These are phyloP conservation scores for Epistrophe grossulariae DNA, from an alignment of 2,888 invertebrate species.

Conservation along the genomic window DNA sequence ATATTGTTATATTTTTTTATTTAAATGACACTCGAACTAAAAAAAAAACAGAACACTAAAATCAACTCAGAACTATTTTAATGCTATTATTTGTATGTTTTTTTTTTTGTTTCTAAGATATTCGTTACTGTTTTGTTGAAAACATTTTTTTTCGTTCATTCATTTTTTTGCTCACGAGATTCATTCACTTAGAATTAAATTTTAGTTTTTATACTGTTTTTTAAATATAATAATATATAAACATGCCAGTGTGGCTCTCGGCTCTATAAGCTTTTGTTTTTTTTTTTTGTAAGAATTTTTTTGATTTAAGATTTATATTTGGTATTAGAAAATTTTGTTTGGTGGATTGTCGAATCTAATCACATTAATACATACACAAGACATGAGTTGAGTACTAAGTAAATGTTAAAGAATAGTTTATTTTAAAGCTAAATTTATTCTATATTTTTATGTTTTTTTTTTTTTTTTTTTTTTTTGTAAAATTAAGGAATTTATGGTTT, in stretches of 20 bases:
- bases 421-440: constrained; percentile 47
- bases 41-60: not conserved
- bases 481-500: constrained; percentile 44
- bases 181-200: constrained; percentile 46
- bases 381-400: constrained; percentile 35
- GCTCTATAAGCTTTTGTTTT: constrained; percentile 5
- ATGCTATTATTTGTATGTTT: not conserved
- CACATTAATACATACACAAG: constrained; percentile 80
- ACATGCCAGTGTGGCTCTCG: not conserved
- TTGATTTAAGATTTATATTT: constrained; percentile 57
- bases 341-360: constrained; percentile 84
- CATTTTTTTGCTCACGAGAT: constrained; percentile 7
- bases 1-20: not conserved
- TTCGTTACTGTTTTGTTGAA: constrained; percentile 4
- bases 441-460: constrained; percentile 55
- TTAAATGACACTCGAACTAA: not conserved
- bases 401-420: constrained; percentile 33
- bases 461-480: constrained; percentile 32
- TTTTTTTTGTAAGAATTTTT: constrained; percentile 45
- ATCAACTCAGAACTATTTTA: constrained; percentile 2
- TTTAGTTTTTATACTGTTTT: not conserved
- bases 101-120: not conserved
- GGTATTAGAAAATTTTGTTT: constrained; percentile 59
- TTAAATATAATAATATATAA: not conserved
- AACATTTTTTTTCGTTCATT: not conserved